A percentile compares a stretch with the other conserved stretches of the same genome.
Evolutionary conservation across 2,113 vertebrate species (phyloP).

Genomic region (Pachypanchax playfairii): DNA sequence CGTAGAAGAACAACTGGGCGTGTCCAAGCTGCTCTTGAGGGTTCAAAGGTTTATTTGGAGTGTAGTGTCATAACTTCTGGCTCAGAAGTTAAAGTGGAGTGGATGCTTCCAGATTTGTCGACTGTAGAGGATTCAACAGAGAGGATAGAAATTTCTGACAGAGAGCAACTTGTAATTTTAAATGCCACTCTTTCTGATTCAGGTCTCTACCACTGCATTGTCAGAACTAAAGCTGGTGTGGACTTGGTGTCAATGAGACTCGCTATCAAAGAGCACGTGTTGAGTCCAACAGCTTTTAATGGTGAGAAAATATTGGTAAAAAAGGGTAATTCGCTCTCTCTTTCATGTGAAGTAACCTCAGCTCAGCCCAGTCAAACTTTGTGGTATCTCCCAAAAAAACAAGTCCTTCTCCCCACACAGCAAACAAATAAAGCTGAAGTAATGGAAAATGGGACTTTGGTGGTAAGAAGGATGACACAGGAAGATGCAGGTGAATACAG

Average conservation of each 20-base stretch:
- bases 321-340: conserved; percentile 61
- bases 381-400: conserved; percentile 79
- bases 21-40: conserved; percentile 69
- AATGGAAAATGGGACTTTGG: conserved; percentile 76
- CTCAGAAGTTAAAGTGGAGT: conserved; percentile 68
- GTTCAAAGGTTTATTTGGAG: conserved; percentile 69
- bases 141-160: conserved; percentile 62
- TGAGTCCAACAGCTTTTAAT: conserved; percentile 76
- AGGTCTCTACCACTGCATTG: conserved; percentile 81
- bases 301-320: conserved; percentile 73
- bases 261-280: conserved; percentile 70
- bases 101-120: conserved; percentile 81
- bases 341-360: conserved; percentile 78
- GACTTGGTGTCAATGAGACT: conserved; percentile 77
- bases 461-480: conserved; percentile 64
- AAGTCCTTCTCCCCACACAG: conserved; percentile 70
- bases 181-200: conserved; percentile 73
- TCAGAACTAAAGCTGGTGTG: conserved; percentile 67
- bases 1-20: conserved; percentile 58
- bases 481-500: conserved; percentile 82
- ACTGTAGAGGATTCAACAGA: conserved; percentile 60
- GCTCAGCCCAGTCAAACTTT: conserved; percentile 68
- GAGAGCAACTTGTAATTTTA: conserved; percentile 72
- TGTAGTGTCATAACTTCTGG: conserved; percentile 72
- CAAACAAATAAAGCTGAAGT: conserved; percentile 66